Conservation (phyloP, 92 coral and sea anemone genomes). For the Siderastrea siderea region DNA sequence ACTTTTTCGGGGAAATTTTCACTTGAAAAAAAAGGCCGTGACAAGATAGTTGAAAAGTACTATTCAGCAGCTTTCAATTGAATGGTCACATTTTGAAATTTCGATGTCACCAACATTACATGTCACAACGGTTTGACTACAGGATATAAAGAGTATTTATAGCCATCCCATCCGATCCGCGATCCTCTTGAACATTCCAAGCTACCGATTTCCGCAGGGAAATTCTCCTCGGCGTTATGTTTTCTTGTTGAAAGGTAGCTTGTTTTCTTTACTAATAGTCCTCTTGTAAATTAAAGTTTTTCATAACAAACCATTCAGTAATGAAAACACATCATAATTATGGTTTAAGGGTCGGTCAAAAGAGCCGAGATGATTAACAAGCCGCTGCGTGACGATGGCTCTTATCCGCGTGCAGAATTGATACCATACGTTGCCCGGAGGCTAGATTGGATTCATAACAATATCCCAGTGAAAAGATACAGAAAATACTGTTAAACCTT, state of each 20-base stretch:
- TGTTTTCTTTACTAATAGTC: conserved; percentile 80
- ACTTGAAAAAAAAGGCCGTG: not conserved
- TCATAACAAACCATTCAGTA: conserved; percentile 65
- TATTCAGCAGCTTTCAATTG: not conserved
- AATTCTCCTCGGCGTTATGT: not conserved
- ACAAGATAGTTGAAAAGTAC: not conserved
- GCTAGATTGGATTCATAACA: not conserved
- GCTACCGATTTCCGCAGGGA: conserved; percentile 26
- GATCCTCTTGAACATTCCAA: conserved; percentile 49
- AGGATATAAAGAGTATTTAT: not conserved
- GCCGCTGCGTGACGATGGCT: conserved; percentile 27
- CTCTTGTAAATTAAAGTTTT: conserved; percentile 65
- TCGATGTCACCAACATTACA: not conserved
- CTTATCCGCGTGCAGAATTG: not conserved
- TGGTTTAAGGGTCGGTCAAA: conserved; percentile 64
- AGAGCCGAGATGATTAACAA: conserved; percentile 30
- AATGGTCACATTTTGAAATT: not conserved
- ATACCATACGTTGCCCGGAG: conserved; percentile 25
- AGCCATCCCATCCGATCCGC: conserved; percentile 41
- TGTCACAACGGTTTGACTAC: not conserved
- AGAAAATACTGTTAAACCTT: conserved; percentile 16
- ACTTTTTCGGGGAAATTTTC: not conserved
- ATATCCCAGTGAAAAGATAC: not conserved
- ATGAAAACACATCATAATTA: conserved; percentile 64
- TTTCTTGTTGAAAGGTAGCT: conserved; percentile 37